Evolutionary conservation across 1,140 invertebrate genomes (phyloP).

Genomic region (Andrena cerasifolii): DNA sequence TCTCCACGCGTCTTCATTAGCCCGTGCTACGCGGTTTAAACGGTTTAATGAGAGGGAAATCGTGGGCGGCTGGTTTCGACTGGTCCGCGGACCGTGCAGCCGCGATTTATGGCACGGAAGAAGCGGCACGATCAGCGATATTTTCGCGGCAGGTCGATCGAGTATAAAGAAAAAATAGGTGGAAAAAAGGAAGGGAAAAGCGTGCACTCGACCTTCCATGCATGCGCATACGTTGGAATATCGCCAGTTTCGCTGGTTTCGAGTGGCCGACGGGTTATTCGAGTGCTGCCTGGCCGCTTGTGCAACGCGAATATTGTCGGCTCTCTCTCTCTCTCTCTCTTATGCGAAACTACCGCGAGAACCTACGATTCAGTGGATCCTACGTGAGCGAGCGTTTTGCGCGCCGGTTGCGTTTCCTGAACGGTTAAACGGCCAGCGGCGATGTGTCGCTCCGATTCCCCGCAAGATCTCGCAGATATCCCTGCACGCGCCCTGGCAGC

Average conservation of each 20-base stretch:
- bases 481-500: not conserved
- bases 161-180: conserved; percentile 43
- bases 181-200: conserved; percentile 21
- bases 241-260: conserved; percentile 72
- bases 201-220: conserved; percentile 67
- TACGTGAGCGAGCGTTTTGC: conserved; percentile 30
- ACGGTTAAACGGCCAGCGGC: conserved; percentile 36
- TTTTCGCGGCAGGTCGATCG: conserved; percentile 46
- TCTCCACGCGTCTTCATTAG: conserved; percentile 7
- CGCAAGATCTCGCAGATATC: conserved; percentile 24
- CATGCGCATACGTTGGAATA: conserved; percentile 71
- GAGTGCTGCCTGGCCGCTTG: conserved; percentile 53
- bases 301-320: conserved; percentile 55
- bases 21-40: not conserved
- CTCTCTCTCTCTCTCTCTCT: conserved; percentile 35
- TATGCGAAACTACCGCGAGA: conserved; percentile 56
- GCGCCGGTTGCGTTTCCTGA: conserved; percentile 24
- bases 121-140: conserved; percentile 51
- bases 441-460: conserved; percentile 28
- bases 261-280: conserved; percentile 66
- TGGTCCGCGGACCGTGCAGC: conserved; percentile 11
- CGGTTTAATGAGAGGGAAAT: not conserved
- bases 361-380: conserved; percentile 57
- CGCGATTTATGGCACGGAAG: conserved; percentile 29
- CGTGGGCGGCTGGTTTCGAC: not conserved